phyloP scores from a whole-genome alignment of 1,140 invertebrate species.

The Riptortus pedestris region DNA sequence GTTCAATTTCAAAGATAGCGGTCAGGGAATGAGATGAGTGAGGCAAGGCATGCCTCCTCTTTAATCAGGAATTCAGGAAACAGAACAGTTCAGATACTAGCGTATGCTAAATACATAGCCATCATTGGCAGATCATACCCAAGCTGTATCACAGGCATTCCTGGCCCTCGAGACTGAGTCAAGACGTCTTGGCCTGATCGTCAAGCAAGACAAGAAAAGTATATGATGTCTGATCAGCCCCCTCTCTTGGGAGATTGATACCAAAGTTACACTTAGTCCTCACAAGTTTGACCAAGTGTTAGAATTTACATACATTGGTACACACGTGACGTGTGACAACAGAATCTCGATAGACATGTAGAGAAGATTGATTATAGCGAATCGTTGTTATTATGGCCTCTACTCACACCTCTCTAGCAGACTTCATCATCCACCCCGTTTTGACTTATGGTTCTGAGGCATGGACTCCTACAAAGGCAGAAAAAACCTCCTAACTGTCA shows the following conservation, averaged over 20 bases:
- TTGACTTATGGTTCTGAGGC: too few species aligned
- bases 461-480: too few species aligned
- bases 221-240: not conserved
- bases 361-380: not conserved
- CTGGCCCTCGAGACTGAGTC: not conserved
- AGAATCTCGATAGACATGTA: not conserved
- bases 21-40: not conserved
- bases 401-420: not conserved
- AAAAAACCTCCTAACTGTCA: too few species aligned
- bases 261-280: too few species aligned
- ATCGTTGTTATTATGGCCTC: not conserved
- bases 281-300: not conserved
- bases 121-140: too few species aligned
- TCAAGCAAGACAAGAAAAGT: not conserved
- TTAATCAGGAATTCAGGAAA: not conserved
- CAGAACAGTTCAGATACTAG: not conserved
- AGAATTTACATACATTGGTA: not conserved
- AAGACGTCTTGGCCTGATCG: not conserved
- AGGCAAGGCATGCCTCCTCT: not conserved
- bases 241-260: not conserved
- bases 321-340: not conserved
- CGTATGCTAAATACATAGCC: not conserved
- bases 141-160: too few species aligned
- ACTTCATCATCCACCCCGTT: too few species aligned
- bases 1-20: not conserved